phyloP scores from a whole-genome alignment of 1,140 invertebrate species.

The Melanaphis sacchari region DNA sequence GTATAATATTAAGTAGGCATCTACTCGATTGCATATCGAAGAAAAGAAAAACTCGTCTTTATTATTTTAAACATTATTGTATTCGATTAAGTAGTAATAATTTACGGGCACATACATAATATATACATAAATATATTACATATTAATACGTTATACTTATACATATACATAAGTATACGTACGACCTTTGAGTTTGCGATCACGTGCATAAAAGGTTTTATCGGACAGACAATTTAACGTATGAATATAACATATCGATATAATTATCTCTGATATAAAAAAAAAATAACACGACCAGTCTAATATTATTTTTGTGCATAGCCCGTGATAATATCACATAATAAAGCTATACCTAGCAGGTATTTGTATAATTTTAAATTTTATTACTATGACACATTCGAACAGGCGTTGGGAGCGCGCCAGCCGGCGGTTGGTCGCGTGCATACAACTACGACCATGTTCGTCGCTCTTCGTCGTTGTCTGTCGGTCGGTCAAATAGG shows the following conservation, averaged over 20 bases:
- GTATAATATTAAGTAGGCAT: no score
- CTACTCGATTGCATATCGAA: no score
- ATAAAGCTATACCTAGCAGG: no score
- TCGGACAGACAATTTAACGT: not conserved
- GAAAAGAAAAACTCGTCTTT: no score
- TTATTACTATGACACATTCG: not conserved
- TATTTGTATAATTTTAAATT: not conserved
- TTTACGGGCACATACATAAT: not conserved
- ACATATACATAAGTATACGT: not conserved
- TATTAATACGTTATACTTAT: not conserved
- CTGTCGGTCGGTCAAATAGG: not conserved
- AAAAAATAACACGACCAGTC: not conserved
- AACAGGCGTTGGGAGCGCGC: not conserved
- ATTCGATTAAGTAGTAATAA: not conserved
- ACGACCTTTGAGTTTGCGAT: not conserved
- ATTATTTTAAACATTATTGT: not conserved
- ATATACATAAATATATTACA: no score
- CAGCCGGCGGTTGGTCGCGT: not conserved
- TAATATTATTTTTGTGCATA: not conserved
- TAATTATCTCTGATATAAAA: not conserved
- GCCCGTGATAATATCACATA: not conserved
- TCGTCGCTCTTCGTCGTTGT: no score
- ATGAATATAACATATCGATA: not conserved
- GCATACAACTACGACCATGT: not conserved
- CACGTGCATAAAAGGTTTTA: not conserved